A percentile compares a stretch with the other conserved stretches of the same genome.
These are phyloP conservation scores for Crocodylus rhombifer DNA, from an alignment of 2,797 vertebrate species.

Conservation along the genomic window DNA sequence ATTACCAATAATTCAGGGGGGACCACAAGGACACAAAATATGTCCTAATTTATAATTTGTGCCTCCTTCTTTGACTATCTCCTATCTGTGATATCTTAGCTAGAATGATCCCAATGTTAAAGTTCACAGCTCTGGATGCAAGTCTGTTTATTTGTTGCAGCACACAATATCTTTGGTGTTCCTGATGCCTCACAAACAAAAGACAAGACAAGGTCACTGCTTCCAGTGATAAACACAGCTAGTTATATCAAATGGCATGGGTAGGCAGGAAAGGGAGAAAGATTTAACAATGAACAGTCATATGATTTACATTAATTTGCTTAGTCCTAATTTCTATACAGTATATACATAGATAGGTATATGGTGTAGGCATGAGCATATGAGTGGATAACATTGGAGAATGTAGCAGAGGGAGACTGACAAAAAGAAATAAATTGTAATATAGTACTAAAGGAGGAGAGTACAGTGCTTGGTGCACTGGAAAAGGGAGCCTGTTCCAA, in stretches of 20 bases:
- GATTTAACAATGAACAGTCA: background rate
- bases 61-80: background rate
- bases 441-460: background rate
- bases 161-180: slow-evolving; percentile 1
- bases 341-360: background rate
- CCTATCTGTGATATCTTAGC: background rate
- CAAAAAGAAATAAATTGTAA: background rate
- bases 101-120: slow-evolving; percentile 13
- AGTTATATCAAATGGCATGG: slow-evolving; percentile 32
- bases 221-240: slow-evolving; percentile 51
- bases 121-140: background rate
- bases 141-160: slow-evolving; percentile 18
- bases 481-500: background rate
- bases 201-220: slow-evolving; percentile 52
- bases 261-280: slow-evolving; percentile 39
- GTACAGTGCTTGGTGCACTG: background rate
- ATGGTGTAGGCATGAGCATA: slow-evolving; percentile 5
- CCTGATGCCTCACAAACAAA: slow-evolving; percentile 36
- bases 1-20: background rate
- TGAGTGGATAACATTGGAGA: background rate
- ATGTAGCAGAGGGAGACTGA: background rate
- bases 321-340: slow-evolving; percentile 23
- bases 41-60: background rate
- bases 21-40: background rate
- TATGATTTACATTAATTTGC: background rate